Evolutionary conservation across 2,797 vertebrate genomes (phyloP), one percentile per base, ranked within the genome.

Genomic region (Sphaeramia orbicularis): DNA sequence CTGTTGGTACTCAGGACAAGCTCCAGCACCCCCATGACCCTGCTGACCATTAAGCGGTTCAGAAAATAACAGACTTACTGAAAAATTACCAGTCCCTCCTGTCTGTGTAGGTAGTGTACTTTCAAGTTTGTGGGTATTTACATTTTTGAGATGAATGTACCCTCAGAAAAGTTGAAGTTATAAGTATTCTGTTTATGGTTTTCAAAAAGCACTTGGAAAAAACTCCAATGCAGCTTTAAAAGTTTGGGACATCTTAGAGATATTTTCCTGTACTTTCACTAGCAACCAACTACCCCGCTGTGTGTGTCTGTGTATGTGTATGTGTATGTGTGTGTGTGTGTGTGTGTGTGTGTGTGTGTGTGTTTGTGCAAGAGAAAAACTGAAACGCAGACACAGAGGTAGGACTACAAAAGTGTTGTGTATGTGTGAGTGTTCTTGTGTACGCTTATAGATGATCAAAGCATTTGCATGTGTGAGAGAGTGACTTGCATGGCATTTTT

Each of bases 381-480:
- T 47, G 40, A 76, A 66, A 63, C 9, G 0, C 42, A 78, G 57
- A 74, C 72, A 53, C 58, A 78, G 54, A 65, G 41, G 37, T 65
- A 71, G 55, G 51, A 71, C 80, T 81, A 71, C 54, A 63, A 66
- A 74, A 70, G 76, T 80, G 61, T 61, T 62, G 62, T 69, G 64
- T 55, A 19, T 0, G n/a, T 38, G 42, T 74, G 73, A 8, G 32
- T 59, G 64, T 71, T 50, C 45, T 44, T 58, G 18, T 52, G 49
- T 37, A 40, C 67, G 64, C 60, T 55, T 65, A 51, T 15, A 19
- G 24, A 81, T 85, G 87, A 91, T 91, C 85, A 91, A 91, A 91
- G 89, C 41, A 3, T 19, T 35, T 37, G 53, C 59, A 65, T 83
- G 70, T 74, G 71, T 53, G 61, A 65, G 74, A 65, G 54, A 83